Evolutionary conservation across 2,888 invertebrate genomes (phyloP), one percentile per base, ranked within the genome.

Genomic region (Drosophila parthenogenetica): DNA sequence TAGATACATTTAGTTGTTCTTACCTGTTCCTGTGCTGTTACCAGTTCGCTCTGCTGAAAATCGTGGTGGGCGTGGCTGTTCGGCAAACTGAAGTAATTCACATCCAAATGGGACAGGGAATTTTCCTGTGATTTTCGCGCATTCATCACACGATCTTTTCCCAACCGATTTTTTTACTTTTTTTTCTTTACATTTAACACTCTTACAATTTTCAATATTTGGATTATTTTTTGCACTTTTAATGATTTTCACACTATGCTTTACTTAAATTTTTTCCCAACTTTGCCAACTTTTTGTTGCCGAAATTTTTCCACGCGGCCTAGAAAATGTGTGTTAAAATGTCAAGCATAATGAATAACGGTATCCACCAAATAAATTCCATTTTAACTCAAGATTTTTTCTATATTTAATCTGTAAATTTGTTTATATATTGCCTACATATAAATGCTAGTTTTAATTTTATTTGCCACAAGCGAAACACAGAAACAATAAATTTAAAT

Each of bases 81-180:
- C 29, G 68, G 59, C 57, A 63, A 42, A 69, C 67, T 85, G 76
- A 82, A 77, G 80, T 79, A 85, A 81, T 80, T 89, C 74, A 90
- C 91, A 90, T 91, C 90, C 91, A 92, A 89, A 77, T 91, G 91
- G 89, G 91, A 90, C 81, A 90, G 83, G 80, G 90, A 90, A 88
- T 90, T 89, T 79, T 89, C 90, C 84, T 84, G 87, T 67, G 90
- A 80, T 86, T 91, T 85, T 82, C 90, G 89, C 85, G 90, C 85
- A 90, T 90, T 91, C 90, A 91, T 91, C 87, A 90, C 91, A 90
- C 73, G 55, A 49, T 59, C 49, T 55, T 74, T 62, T 51, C 14
- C 14, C 59, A 66, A 62, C 35, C 46, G 65, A 40, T 37, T 61
- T 46, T 45, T 17, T 48, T 43, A 16, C 46, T 51, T 60, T 16